Evolutionary conservation across 2,888 invertebrate species (phyloP), one percentile per base, ranked within the genome.

Genomic region (Hymenopus coronatus): DNA sequence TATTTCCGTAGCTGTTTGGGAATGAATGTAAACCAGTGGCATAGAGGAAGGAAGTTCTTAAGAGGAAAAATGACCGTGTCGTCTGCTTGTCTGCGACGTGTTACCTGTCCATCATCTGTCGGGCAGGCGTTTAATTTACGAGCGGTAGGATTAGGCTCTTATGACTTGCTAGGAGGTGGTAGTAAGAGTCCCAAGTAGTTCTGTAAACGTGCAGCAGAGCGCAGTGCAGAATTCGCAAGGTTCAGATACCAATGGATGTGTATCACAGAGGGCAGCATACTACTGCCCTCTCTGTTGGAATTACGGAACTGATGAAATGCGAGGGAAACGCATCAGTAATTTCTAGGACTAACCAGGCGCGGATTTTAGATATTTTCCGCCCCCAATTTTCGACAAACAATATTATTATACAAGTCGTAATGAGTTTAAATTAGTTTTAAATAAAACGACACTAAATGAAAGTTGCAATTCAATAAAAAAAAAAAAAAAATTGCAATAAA

Each of bases 51-150:
- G 9, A 40, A 8, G 54, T 3, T 2, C 15, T 15, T 4, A 4
- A 4, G 40, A 54, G 4, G 54, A 20, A 20, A 70, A 70, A 20
- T 70, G 54, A 70, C 54, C 14, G 1, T 33, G 15, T 25, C 82
- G 33, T 28, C 14, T 33, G 82, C 82, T 82, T 82, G 33, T 82
- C 40, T 1, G 9, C 4, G 85, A 30, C 28, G 30, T 14, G 54
- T 27, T 28, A 86, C 88, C 89, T 89, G 89, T 86, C 88, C 88
- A 86, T 89, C 89, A 89, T 85, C 86, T 88, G 88, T 89, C 89
- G 82, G 87, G 89, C 83, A 87, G 88, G 89, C 89, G 88, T 85
- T 88, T 90, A 90, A 90, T 90, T 90, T 90, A 90, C 90, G 90
- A 89, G 88, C 88, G 84, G 30, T 28, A 4, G 25, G 3, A 89